phyloP scores from a whole-genome alignment of 2,888 invertebrate species.

The Spodoptera littoralis region DNA sequence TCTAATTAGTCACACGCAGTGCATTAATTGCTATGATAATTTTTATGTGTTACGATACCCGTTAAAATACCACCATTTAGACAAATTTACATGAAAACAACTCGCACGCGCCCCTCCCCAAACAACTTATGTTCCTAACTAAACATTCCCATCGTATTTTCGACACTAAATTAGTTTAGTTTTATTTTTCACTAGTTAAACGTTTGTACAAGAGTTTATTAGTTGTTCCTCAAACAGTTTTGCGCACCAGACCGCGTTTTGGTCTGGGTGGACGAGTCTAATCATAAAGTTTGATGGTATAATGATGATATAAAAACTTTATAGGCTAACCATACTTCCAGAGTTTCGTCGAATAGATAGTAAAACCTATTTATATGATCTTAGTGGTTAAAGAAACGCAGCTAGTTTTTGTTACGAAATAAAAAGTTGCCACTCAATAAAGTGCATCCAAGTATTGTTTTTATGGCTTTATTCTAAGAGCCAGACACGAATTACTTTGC shows the following conservation, averaged over 20 bases:
- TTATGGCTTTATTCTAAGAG: not conserved
- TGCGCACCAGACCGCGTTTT: conserved; percentile 49
- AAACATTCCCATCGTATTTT: conserved; percentile 13
- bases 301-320: conserved; percentile 66
- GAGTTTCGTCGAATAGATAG: conserved; percentile 47
- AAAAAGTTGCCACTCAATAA: conserved; percentile 25
- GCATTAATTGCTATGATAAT: conserved; percentile 68
- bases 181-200: conserved; percentile 25
- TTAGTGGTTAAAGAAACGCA: conserved; percentile 40
- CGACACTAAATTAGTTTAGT: conserved; percentile 4
- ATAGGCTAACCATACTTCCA: conserved; percentile 56
- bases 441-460: conserved; percentile 13
- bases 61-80: conserved; percentile 54
- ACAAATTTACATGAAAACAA: conserved; percentile 42
- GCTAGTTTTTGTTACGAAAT: conserved; percentile 34
- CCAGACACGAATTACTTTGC: not conserved
- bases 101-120: conserved; percentile 9
- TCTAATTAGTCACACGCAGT: conserved; percentile 76
- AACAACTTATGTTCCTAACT: conserved; percentile 9
- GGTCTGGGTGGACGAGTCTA: conserved; percentile 53
- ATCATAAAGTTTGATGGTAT: conserved; percentile 64
- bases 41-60: conserved; percentile 59
- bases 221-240: conserved; percentile 44
- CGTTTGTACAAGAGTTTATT: conserved; percentile 42
- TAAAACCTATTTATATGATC: conserved; percentile 56